Conservation (phyloP, 2,797 vertebrate species). For the Sebastes steindachneri region DNA sequence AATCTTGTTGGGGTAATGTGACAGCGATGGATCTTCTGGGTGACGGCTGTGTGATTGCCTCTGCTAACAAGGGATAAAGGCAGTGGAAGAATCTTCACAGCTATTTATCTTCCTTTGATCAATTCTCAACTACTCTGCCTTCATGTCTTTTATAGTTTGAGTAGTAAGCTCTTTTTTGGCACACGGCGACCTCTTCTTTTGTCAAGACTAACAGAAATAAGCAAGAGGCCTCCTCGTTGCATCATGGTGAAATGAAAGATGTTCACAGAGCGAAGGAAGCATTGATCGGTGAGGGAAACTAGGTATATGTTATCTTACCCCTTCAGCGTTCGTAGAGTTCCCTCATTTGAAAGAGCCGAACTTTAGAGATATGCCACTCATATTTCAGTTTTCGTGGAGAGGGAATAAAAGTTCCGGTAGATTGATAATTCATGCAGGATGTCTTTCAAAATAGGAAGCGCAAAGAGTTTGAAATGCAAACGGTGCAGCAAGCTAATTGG, state of each 20-base stretch:
- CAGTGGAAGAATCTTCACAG: slow-evolving; percentile 55
- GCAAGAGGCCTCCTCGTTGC: slow-evolving; percentile 3
- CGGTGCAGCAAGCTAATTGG: slow-evolving; percentile 71
- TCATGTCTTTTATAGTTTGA: slow-evolving; percentile 29
- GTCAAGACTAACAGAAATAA: slow-evolving; percentile 27
- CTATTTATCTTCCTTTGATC: slow-evolving; percentile 75
- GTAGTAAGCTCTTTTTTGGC: slow-evolving; percentile 30
- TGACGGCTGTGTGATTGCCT: slow-evolving; percentile 72
- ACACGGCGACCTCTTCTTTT: slow-evolving; percentile 30
- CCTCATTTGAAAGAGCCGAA: slow-evolving; percentile 12
- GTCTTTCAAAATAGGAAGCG: slow-evolving; percentile 65
- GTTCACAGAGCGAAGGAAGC: slow-evolving; percentile 3
- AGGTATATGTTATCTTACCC: background rate
- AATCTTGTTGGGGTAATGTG: slow-evolving; percentile 56
- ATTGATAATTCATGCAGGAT: slow-evolving; percentile 70
- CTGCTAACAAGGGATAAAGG: slow-evolving; percentile 71
- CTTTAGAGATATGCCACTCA: slow-evolving; percentile 24
- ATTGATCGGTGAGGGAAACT: background rate
- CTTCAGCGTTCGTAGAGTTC: background rate
- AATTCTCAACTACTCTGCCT: slow-evolving; percentile 30
- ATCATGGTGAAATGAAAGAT: slow-evolving; percentile 10
- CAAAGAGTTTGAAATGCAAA: slow-evolving; percentile 64
- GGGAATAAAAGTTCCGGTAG: slow-evolving; percentile 48
- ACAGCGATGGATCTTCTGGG: slow-evolving; percentile 66
- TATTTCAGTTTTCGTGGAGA: slow-evolving; percentile 29